These are phyloP conservation scores for Rhineura floridana DNA, from an alignment of 2,113 vertebrate species.

Conservation along the genomic window DNA sequence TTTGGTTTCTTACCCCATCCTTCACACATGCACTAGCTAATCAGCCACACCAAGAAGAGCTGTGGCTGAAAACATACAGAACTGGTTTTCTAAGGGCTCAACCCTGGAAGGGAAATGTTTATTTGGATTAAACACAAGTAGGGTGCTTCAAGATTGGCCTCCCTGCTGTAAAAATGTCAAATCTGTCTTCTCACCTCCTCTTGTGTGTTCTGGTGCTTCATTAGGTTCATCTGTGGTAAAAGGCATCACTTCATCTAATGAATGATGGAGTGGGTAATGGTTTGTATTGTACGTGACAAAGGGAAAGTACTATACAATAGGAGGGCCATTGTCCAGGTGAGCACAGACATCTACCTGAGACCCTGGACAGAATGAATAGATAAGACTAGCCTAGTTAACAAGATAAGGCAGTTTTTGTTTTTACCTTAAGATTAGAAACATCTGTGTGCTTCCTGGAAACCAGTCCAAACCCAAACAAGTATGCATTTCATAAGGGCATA, in stretches of 20 bases:
- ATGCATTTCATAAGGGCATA: background rate
- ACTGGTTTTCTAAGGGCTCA: background rate
- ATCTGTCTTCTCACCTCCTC: background rate
- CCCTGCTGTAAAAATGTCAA: background rate
- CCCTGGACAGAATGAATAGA: background rate
- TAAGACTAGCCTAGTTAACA: background rate
- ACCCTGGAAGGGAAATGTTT: background rate
- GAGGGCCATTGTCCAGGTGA: background rate
- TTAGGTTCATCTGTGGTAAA: background rate
- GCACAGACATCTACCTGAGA: too few relatives aligned
- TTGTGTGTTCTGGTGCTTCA: background rate
- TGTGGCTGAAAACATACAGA: background rate
- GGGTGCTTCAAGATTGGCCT: background rate
- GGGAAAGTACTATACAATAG: background rate
- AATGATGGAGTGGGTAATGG: background rate
- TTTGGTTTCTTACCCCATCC: too few relatives aligned
- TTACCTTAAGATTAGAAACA: background rate
- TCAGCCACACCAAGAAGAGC: background rate
- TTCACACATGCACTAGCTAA: background rate
- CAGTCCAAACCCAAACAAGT: background rate
- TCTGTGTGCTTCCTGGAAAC: background rate
- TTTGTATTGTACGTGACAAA: too few relatives aligned
- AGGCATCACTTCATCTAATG: background rate
- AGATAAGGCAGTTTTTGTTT: background rate
- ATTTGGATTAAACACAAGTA: background rate